Evolutionary conservation across 2,113 vertebrate genomes (phyloP), one percentile per base, ranked within the genome.

Genomic region (Zosterops japonicus): DNA sequence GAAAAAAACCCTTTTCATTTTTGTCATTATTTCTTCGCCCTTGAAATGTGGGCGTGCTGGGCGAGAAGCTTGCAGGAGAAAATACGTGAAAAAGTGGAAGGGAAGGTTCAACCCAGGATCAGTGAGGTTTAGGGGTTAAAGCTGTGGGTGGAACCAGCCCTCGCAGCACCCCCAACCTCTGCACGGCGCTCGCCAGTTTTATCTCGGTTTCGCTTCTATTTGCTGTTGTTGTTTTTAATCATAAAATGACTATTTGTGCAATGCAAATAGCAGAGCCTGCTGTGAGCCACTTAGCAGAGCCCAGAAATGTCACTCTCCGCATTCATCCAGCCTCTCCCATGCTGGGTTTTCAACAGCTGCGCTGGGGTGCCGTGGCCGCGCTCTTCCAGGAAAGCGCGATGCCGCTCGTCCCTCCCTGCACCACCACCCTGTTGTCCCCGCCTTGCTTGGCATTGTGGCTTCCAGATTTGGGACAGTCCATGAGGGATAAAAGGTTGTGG

Each of bases 201-300:
- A 71, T 89, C 86, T 91, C 49, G 65, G 93, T 84, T 94, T 78
- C 90, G 47, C 77, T 71, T 87, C 83, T 83, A 55, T 81, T 95
- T 61, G 82, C 88, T 96, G 95, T 53, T 96, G 94, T 95, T 96
- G 95, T 82, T 95, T 93, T 92, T 95, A 97, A 94, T 97, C 87
- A 95, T 17, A 4, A 94, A 96, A 94, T 84, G 89, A 95, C 83
- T 94, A 31, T 96, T 95, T 94, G 93, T 95, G 91, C 91, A 46
- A 94, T 41, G 89, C 93, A 89, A 93, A 93, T 17, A 93, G 86
- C 96, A 86, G 89, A 77, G 89, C 89, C 86, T 94, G 95, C 93
- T 97, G 94, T 60, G 96, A 95, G 81, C 72, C 89, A 91, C 94
- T 96, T 55, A 92, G 87, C 15, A 2, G 55, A 80, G 86, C 94